Evolutionary conservation across 2,888 invertebrate species (phyloP), one percentile per base, ranked within the genome.

Genomic region (Endomychus coccineus): DNA sequence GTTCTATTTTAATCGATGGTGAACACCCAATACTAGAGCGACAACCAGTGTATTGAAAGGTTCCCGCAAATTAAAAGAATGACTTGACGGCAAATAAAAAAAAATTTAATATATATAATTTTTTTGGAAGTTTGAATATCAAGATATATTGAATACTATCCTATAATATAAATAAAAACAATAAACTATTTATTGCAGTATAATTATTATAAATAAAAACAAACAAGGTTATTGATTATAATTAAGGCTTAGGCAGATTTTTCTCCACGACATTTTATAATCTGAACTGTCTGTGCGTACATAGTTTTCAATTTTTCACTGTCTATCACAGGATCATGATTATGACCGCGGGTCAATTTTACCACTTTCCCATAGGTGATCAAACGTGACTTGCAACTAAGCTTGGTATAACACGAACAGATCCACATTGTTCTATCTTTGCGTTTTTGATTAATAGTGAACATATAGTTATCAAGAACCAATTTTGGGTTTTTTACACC

Each of bases 361-460:
- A 37, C 31, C 12, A 28, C 16, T 42, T 39, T 38, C 27, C 37
- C 42, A 10, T 17, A 31, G 2, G 51, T 50, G 3, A 46, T 33
- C 2, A 54, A 38, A 12, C 50, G 46, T 4, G 48, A 43, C 21
- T 42, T 40, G 36, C 54, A 54, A 15, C 36, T 39, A 2, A 35
- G 13, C 7, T 15, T 34, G 10, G 16, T 11, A 13, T 34, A 40
- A 10, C 4, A 23, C 3, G 34, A 40, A 29, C 46, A 46, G 25
- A 34, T 39, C 46, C 45, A 46, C 13, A 40, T 45, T 3, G 46
- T 45, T 23, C 42, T 43, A n/a, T 28, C 25, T 13, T 34, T 29
- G 6, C 36, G 34, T 35, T 43, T 46, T 17, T 40, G 39, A 15
- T 46, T 45, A 33, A 45, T 40, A 21, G 34, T 39, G 34, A 40